Conservation (phyloP, 2,113 vertebrate genomes). For the Tragelaphus strepsiceros region DNA sequence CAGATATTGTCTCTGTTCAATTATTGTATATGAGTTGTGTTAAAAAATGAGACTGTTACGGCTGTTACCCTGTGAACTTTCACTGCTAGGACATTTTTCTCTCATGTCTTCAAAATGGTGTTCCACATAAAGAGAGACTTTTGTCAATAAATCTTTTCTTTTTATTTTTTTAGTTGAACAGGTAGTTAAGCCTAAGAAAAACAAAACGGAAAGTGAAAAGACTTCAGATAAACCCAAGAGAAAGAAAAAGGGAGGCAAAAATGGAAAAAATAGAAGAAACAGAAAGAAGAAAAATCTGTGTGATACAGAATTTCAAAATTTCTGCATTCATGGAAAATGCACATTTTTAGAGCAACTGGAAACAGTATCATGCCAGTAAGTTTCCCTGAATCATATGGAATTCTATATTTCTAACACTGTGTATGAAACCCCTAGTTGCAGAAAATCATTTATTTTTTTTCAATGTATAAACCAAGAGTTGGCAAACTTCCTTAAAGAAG, state of each 20-base stretch:
- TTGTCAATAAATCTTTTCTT: not conserved
- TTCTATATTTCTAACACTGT: not conserved
- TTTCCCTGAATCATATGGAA: not conserved
- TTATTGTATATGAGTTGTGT: not conserved
- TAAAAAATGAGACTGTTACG: not conserved
- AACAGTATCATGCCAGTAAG: slow-evolving; percentile 82
- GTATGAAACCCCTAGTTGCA: not conserved
- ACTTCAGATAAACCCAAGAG: slow-evolving; percentile 75
- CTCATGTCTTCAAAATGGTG: not conserved
- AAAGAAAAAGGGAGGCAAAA: slow-evolving; percentile 76
- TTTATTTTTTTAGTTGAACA: slow-evolving; percentile 77
- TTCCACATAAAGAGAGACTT: not conserved
- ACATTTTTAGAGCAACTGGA: slow-evolving; percentile 73
- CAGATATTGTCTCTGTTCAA: not conserved
- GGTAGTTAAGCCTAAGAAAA: slow-evolving; percentile 79
- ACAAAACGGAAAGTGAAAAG: slow-evolving; percentile 76
- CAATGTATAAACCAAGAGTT: not conserved
- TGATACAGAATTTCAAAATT: slow-evolving; percentile 80
- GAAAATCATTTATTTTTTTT: not conserved
- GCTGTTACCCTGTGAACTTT: not conserved
- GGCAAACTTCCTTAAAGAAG: not conserved
- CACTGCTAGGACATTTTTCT: not conserved
- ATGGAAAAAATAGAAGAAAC: slow-evolving; percentile 74
- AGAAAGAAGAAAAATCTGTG: slow-evolving; percentile 82
- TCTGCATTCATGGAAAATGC: slow-evolving; percentile 85